phyloP scores from a whole-genome alignment of 2,797 vertebrate genomes.

The Rousettus madagascariensis region DNA sequence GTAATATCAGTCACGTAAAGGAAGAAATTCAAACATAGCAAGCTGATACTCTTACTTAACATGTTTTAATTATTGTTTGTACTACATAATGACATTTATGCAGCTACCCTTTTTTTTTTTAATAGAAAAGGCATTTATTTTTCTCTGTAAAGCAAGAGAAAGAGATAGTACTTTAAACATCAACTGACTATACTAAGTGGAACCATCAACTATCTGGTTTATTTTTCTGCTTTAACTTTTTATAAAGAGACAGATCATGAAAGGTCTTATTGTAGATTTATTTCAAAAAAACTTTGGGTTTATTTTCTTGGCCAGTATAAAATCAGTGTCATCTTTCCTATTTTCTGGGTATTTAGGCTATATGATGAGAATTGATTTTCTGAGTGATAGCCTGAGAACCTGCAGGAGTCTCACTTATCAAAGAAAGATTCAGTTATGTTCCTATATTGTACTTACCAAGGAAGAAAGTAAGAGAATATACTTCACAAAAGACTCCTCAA shows the following conservation, averaged over 20 bases:
- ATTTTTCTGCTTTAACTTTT: constrained; percentile 3
- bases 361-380: constrained; percentile 65
- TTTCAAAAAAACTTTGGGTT: constrained; percentile 9
- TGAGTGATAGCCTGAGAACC: constrained; percentile 38
- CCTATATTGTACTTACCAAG: constrained; percentile 6
- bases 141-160: constrained; percentile 36
- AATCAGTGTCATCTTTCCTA: constrained; percentile 40
- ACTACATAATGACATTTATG: neutral
- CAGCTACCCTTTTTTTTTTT: neutral
- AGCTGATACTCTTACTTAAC: neutral
- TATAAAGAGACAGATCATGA: neutral
- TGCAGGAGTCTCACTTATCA: constrained; percentile 53
- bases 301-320: constrained; percentile 15
- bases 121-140: constrained; percentile 33
- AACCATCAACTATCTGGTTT: neutral
- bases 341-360: constrained; percentile 48
- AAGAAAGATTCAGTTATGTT: constrained; percentile 62
- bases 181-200: neutral
- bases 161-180: neutral
- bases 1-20: constrained; percentile 7
- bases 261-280: constrained; percentile 22
- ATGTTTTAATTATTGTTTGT: neutral
- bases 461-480: neutral
- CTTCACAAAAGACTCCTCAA: neutral
- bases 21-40: constrained; percentile 5